phyloP scores from a whole-genome alignment of 2,888 invertebrate genomes.

The Andrena praecox region DNA sequence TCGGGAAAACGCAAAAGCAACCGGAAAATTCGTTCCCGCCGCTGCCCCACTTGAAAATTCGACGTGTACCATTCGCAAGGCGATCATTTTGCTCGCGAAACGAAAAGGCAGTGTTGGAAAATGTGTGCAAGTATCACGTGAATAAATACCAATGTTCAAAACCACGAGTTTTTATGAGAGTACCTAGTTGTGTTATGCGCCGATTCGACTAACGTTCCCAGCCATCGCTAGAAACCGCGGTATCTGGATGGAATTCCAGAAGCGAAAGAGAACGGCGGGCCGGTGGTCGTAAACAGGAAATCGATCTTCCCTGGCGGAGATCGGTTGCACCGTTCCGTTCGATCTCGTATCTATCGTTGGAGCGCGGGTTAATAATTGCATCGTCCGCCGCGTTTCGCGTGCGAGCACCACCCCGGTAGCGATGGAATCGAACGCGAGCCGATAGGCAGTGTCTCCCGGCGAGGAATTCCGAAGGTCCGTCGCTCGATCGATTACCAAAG shows the following conservation, averaged over 20 bases:
- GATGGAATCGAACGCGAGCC: not conserved
- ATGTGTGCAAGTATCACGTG: conserved; percentile 15
- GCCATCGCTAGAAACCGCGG: conserved; percentile 61
- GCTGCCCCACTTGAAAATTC: not conserved
- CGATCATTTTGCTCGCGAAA: not conserved
- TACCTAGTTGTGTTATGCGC: not conserved
- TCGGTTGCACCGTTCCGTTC: conserved; percentile 75
- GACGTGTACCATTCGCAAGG: not conserved
- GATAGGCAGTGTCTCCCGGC: not conserved
- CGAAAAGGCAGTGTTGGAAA: not conserved
- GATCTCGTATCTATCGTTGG: conserved; percentile 59
- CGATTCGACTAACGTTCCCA: conserved; percentile 21
- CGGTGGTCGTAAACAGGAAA: conserved; percentile 74
- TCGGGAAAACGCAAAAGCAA: conserved; percentile 30
- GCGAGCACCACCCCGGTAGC: not conserved
- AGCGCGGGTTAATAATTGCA: conserved; percentile 55
- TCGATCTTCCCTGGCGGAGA: conserved; percentile 75
- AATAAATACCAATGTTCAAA: conserved; percentile 33
- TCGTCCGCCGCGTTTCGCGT: conserved; percentile 12
- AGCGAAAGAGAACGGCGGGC: conserved; percentile 63
- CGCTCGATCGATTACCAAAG: too few species aligned
- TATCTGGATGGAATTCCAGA: conserved; percentile 64
- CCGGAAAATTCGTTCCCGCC: not conserved
- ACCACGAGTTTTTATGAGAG: not conserved
- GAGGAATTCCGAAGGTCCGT: not conserved